These are phyloP conservation scores for Ibycter americanus DNA, from an alignment of 2,797 vertebrate genomes.

Conservation along the genomic window DNA sequence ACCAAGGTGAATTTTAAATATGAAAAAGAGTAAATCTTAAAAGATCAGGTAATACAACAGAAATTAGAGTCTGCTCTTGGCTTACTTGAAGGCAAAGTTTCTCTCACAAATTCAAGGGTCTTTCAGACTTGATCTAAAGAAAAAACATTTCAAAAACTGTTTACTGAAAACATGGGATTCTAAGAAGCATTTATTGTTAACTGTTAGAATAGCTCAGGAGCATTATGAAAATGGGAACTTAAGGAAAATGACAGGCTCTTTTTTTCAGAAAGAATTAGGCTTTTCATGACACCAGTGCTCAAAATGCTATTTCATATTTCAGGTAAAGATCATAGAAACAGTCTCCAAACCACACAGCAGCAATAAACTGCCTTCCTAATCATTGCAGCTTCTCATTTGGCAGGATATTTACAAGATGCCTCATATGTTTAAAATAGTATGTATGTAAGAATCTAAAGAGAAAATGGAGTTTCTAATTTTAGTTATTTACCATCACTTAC, in stretches of 20 bases:
- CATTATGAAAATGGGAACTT: background rate
- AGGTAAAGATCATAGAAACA: background rate
- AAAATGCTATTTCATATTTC: background rate
- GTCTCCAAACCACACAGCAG: background rate
- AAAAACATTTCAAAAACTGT: background rate
- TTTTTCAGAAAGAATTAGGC: background rate
- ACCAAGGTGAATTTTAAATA: background rate
- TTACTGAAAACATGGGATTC: background rate
- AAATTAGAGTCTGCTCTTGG: background rate
- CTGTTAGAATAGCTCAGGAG: background rate
- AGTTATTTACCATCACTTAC: background rate
- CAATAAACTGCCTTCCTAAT: background rate
- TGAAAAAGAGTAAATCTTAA: background rate
- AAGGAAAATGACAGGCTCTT: background rate
- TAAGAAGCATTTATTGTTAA: background rate
- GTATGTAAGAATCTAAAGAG: background rate
- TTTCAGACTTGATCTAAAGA: background rate
- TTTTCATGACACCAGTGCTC: background rate
- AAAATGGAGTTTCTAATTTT: background rate
- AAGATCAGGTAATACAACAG: background rate
- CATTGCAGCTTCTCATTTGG: background rate
- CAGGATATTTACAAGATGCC: background rate
- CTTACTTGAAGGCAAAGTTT: background rate
- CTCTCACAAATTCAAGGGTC: background rate
- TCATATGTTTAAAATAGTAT: background rate